phyloP scores from a whole-genome alignment of 2,888 invertebrate species.

The Oscheius onirici region DNA sequence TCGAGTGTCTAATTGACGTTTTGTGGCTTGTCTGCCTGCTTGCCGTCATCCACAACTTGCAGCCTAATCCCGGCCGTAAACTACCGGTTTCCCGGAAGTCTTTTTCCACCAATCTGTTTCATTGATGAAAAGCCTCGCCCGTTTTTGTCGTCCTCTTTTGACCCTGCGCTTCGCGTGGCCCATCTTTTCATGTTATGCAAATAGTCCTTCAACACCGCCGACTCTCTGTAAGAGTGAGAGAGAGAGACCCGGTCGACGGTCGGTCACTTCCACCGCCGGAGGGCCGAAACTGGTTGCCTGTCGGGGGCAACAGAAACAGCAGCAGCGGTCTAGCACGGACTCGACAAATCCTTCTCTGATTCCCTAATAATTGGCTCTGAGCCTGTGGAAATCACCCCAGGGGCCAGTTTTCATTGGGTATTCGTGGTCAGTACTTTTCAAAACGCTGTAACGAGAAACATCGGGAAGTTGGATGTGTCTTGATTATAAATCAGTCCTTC shows the following conservation, averaged over 20 bases:
- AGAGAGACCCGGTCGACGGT: not conserved
- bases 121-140: not conserved
- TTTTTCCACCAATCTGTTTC: not conserved
- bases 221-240: not conserved
- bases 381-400: too few relatives aligned
- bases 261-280: constrained; percentile 9
- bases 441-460: too few relatives aligned
- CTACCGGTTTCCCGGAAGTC: not conserved
- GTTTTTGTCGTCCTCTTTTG: constrained; percentile 17
- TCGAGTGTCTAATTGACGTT: not conserved
- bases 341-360: constrained; percentile 17
- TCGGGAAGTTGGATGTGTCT: too few relatives aligned
- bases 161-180: constrained; percentile 1
- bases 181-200: constrained; percentile 24
- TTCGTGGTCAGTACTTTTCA: too few relatives aligned
- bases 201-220: constrained; percentile 3
- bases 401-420: too few relatives aligned
- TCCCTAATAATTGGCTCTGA: constrained; percentile 15
- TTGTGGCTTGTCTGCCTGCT: not conserved
- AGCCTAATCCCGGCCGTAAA: not conserved
- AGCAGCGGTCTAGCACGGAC: not conserved
- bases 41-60: not conserved
- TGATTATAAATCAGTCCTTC: too few relatives aligned
- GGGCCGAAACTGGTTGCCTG: constrained; percentile 3
- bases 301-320: not conserved